phyloP scores from a whole-genome alignment of 2,113 vertebrate genomes.

The Dolichotis patagonum region DNA sequence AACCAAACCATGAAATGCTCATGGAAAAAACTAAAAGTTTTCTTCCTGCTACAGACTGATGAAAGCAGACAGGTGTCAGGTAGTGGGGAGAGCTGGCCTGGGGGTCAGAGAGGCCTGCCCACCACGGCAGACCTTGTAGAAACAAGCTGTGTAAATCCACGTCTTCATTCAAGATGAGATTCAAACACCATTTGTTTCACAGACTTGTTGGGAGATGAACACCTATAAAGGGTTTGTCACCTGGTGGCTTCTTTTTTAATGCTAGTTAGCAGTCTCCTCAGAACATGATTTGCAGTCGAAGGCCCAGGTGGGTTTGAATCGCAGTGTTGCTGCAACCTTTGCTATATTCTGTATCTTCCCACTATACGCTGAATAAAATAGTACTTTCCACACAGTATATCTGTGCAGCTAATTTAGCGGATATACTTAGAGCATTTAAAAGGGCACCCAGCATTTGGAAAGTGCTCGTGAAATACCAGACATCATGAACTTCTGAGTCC shows the following conservation, averaged over 20 bases:
- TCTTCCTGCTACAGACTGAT: not conserved
- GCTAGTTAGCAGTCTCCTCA: not conserved
- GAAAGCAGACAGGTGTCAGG: not conserved
- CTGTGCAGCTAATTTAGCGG: not conserved
- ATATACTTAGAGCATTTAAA: not conserved
- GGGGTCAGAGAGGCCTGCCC: not conserved
- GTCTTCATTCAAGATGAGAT: conserved; percentile 3
- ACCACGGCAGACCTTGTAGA: not conserved
- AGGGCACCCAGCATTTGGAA: not conserved
- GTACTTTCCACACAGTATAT: not conserved
- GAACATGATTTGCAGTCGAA: not conserved
- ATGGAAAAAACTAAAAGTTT: conserved; percentile 18
- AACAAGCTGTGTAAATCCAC: not conserved
- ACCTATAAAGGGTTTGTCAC: not conserved
- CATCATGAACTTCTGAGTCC: not conserved
- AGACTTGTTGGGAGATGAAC: not conserved
- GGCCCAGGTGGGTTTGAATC: not conserved
- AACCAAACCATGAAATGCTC: conserved; percentile 28
- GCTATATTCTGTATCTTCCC: not conserved
- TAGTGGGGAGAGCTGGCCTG: not conserved
- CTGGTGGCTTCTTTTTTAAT: not conserved
- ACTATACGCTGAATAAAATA: not conserved
- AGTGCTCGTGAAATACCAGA: not conserved
- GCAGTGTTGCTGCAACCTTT: not conserved
- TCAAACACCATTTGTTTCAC: not conserved